Conservation (phyloP, 2,113 vertebrate genomes). For the Rhodinocichla rosea region DNA sequence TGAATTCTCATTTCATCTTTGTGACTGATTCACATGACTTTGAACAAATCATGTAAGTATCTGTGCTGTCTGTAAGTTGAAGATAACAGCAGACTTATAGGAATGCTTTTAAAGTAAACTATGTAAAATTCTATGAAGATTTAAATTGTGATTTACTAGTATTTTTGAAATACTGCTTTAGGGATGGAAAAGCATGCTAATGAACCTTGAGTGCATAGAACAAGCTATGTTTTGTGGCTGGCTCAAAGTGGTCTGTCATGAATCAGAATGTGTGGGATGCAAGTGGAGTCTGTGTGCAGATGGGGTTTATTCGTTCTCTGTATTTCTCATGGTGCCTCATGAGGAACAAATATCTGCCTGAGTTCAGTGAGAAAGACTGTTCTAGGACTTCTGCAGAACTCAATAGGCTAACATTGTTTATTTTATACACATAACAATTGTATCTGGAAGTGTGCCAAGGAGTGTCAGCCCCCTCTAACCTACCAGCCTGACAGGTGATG, state of each 20-base stretch:
- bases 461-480: background rate
- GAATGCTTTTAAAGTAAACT: constrained; percentile 29
- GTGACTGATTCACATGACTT: background rate
- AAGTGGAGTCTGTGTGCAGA: background rate
- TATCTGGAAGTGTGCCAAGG: background rate
- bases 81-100: constrained; percentile 22
- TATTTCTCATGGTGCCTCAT: background rate
- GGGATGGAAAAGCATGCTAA: background rate
- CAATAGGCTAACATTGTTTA: rapidly evolving
- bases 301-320: background rate
- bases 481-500: background rate
- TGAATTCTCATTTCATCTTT: background rate
- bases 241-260: background rate
- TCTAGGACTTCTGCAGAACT: background rate
- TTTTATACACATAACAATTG: background rate
- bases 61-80: constrained; percentile 17
- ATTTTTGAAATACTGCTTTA: constrained; percentile 10
- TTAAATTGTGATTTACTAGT: background rate
- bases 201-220: background rate
- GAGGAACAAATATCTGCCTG: background rate
- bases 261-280: background rate
- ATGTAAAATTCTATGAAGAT: constrained; percentile 2
- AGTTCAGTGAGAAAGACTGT: background rate
- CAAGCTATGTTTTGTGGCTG: background rate
- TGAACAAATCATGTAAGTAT: constrained; percentile 26